Percentiles rank a stretch among this genome's conserved stretches.
Conservation (phyloP, 2,797 vertebrate genomes). For the Cyclopterus lumpus region DNA sequence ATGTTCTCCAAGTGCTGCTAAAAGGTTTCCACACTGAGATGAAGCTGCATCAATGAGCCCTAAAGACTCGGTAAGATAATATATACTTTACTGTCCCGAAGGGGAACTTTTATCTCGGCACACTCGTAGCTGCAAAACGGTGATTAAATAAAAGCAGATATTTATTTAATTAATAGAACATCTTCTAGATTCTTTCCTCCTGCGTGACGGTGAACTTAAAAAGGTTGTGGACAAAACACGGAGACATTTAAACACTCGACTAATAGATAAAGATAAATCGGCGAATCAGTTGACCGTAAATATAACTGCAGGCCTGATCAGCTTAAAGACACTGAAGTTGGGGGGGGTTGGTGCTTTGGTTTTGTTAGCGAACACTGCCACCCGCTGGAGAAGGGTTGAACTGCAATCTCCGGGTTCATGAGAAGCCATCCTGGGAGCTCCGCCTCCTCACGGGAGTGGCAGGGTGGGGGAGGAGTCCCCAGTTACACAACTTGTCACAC, state of each 20-base stretch:
- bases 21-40: slow-evolving; percentile 60
- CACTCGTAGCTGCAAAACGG: background rate
- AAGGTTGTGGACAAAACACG: too few species aligned
- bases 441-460: background rate
- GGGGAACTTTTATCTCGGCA: background rate
- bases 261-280: background rate
- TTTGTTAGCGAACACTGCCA: background rate
- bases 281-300: background rate
- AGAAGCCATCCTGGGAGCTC: background rate
- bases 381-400: background rate
- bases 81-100: too few species aligned
- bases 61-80: too few species aligned
- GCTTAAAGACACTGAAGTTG: too few species aligned
- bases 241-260: background rate
- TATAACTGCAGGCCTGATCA: background rate
- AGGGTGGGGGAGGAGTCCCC: background rate
- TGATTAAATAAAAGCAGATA: background rate
- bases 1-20: slow-evolving; percentile 16
- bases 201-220: too few species aligned
- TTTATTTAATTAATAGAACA: too few species aligned
- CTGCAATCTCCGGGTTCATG: background rate
- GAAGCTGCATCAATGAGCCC: too few species aligned
- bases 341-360: too few species aligned
- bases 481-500: background rate
- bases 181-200: too few species aligned